phyloP scores from a whole-genome alignment of 1,140 invertebrate species.

The Lepidurus arcticus region DNA sequence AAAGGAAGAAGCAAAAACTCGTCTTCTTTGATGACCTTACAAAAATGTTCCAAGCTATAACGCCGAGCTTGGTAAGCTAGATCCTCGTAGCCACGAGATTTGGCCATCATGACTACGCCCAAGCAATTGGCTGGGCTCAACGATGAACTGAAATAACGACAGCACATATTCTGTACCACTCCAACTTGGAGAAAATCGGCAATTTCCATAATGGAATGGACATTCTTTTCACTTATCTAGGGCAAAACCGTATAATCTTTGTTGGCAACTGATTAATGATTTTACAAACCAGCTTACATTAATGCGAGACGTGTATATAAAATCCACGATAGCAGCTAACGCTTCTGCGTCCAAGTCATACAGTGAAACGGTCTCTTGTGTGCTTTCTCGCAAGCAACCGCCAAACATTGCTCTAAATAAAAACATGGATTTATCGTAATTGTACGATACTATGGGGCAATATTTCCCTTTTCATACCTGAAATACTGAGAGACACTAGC shows the following conservation, averaged over 20 bases:
- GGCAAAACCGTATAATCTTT: slow-evolving; percentile 29
- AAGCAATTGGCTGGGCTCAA: slow-evolving; percentile 52
- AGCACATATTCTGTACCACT: slow-evolving; percentile 48
- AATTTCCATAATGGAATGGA: slow-evolving; percentile 52
- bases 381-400: slow-evolving; percentile 47
- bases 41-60: slow-evolving; percentile 51
- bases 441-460: not conserved
- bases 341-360: slow-evolving; percentile 53
- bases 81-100: slow-evolving; percentile 50
- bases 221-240: slow-evolving; percentile 51
- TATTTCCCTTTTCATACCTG: slow-evolving; percentile 36
- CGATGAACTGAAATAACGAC: slow-evolving; percentile 51
- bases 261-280: not conserved
- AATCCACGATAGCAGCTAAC: slow-evolving; percentile 50
- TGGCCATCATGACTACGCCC: slow-evolving; percentile 51
- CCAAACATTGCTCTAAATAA: slow-evolving; percentile 42
- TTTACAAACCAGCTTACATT: slow-evolving; percentile 36
- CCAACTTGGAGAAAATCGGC: slow-evolving; percentile 50
- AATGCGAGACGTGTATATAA: slow-evolving; percentile 50
- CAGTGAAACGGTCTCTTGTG: slow-evolving; percentile 48
- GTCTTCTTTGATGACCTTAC: slow-evolving; percentile 51
- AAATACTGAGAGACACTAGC: slow-evolving; percentile 58
- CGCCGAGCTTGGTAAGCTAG: slow-evolving; percentile 49
- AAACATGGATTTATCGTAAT: not conserved
- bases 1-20: slow-evolving; percentile 52